A percentile compares a stretch with the other conserved stretches of the same genome.
Evolutionary conservation across 1,140 invertebrate genomes (phyloP).

Genomic region (Lethocerus indicus): DNA sequence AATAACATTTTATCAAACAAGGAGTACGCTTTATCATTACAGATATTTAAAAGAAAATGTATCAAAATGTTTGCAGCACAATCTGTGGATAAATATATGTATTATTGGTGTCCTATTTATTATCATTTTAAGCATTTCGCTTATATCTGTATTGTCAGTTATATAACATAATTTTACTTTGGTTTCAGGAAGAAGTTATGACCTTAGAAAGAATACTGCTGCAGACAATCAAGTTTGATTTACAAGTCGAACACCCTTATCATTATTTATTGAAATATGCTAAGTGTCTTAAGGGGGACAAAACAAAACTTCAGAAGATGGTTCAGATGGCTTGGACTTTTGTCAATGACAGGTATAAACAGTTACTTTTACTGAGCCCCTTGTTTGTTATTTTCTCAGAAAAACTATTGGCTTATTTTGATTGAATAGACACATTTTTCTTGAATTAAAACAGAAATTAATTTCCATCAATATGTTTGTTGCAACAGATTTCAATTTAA

Average conservation of each 20-base stretch:
- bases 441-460: neutral
- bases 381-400: neutral
- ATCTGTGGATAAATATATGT: too few relatives aligned
- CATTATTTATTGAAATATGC: constrained; percentile 88
- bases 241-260: constrained; percentile 97
- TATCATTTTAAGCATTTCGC: too few relatives aligned
- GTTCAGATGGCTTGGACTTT: constrained; percentile 99
- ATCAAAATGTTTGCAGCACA: neutral
- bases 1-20: too few relatives aligned
- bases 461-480: too few relatives aligned
- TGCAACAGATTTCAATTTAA: too few relatives aligned
- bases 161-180: neutral
- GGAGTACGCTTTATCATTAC: too few relatives aligned
- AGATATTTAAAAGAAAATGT: too few relatives aligned
- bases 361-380: constrained; percentile 6
- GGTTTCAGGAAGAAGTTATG: constrained; percentile 81
- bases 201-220: constrained; percentile 90
- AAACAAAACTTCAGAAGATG: constrained; percentile 80
- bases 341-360: constrained; percentile 82
- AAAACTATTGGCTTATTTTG: neutral
- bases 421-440: neutral
- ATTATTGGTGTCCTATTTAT: too few relatives aligned
- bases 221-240: constrained; percentile 97
- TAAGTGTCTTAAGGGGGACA: constrained; percentile 74
- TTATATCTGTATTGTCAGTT: too few relatives aligned